Evolutionary conservation across 2,888 invertebrate genomes (phyloP), one percentile per base, ranked within the genome.

Genomic region (Lymantria dispar): DNA sequence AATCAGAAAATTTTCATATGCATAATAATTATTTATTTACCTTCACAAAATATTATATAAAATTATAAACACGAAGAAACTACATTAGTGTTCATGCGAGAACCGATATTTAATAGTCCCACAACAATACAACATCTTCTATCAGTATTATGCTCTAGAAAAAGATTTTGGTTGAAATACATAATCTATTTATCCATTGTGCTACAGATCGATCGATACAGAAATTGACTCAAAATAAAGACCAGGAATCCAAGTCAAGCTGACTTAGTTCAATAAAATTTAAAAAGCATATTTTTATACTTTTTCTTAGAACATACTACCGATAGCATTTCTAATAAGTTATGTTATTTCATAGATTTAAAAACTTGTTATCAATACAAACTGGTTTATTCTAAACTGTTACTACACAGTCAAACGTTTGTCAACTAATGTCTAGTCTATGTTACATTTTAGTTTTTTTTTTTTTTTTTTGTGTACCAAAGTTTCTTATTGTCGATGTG

Each of bases 401-500:
- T 30, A 9, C 7, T 13, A 43, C 9, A 31, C 29, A 31, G 43
- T 43, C 30, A 10, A 29, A 42, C 29, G 2, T 22, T 40, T 40
- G 9, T n/a, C 7, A 8, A 5, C 8, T 10, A 22, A 13, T 13
- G 33, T 43, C 43, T 43, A 41, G 15, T 39, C 22, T 39, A 39
- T 2, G n/a, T 39, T 12, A 40, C 22, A 45, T 41, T 40, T 22
- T 50, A 45, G 45, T 31, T 48, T 51, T 62, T 53, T 36, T 49
- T 44, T 43, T 52, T 38, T 9, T 42, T 38, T 48, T 48, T 50
- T 53, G 31, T 56, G 48, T 48, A 52, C 10, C 38, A 3, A 61
- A 58, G 42, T 52, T 43, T 56, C 48, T 64, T 67, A 62, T 65
- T 64, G 59, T 61, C 57, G 52, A 62, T 56, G 54, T 58, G 52